A percentile compares a stretch with the other conserved stretches of the same genome.
phyloP scores from a whole-genome alignment of 1,140 invertebrate species.

The Epicauta chinensis region DNA sequence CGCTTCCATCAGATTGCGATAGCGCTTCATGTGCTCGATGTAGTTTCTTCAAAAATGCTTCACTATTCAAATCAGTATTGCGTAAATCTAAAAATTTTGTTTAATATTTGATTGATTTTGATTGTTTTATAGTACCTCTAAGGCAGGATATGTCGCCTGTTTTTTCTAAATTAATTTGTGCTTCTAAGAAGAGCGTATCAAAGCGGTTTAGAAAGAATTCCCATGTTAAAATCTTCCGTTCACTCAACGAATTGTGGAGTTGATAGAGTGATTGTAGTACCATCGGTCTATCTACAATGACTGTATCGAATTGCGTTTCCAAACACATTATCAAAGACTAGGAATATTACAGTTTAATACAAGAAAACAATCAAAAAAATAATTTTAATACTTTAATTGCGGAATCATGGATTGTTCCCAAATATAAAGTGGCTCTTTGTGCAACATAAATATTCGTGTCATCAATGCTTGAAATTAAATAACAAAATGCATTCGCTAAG shows the following conservation, averaged over 20 bases:
- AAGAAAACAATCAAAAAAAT: not conserved
- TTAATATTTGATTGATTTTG: not conserved
- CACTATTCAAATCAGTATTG: constrained; percentile 83
- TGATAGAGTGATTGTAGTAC: constrained; percentile 95
- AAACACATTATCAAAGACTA: constrained; percentile 79
- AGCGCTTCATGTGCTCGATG: constrained; percentile 86
- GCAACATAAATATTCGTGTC: constrained; percentile 93
- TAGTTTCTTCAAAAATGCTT: constrained; percentile 82
- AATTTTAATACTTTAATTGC: constrained; percentile 57
- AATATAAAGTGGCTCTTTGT: constrained; percentile 84
- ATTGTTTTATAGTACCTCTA: constrained; percentile 54
- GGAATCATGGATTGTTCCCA: constrained; percentile 89
- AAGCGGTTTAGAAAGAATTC: constrained; percentile 98
- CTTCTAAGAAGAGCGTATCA: constrained; percentile 92
- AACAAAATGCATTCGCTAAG: constrained; percentile 93
- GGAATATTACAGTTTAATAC: constrained; percentile 15
- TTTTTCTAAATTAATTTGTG: constrained; percentile 84
- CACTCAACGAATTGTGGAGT: constrained; percentile 86
- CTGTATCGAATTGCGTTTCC: constrained; percentile 88
- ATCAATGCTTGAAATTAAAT: constrained; percentile 92
- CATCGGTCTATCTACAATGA: constrained; percentile 94
- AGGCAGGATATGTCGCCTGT: constrained; percentile 72
- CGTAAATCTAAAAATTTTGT: constrained; percentile 65
- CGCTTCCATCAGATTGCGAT: constrained; percentile 58
- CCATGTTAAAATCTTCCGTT: constrained; percentile 89